Conservation (phyloP, 2,888 invertebrate genomes). For the Aphodius sticticus region DNA sequence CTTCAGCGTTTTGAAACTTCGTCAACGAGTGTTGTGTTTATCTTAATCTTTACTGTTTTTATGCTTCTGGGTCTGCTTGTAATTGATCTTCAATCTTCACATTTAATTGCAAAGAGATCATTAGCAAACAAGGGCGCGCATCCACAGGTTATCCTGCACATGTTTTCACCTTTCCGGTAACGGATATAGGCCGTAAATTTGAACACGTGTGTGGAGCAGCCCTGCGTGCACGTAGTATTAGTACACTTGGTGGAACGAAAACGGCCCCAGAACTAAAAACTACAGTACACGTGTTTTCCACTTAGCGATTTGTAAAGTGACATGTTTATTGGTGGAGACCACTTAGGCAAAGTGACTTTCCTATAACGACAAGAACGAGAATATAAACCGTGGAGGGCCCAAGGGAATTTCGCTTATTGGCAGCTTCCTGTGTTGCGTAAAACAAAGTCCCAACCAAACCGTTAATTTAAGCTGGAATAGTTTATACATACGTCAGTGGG, state of each 20-base stretch:
- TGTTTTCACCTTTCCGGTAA: constrained; percentile 4
- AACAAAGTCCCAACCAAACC: constrained; percentile 5
- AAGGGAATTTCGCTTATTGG: neutral
- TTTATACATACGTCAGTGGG: constrained; percentile 6
- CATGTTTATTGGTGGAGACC: constrained; percentile 25
- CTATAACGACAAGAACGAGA: constrained; percentile 21
- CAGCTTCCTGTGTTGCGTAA: constrained; percentile 17
- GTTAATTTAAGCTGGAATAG: neutral
- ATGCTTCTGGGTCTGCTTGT: too few relatives aligned
- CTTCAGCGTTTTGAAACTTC: too few relatives aligned
- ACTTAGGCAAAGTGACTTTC: constrained; percentile 25
- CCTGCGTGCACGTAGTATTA: neutral
- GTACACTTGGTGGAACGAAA: neutral
- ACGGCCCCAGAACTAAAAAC: constrained; percentile 4
- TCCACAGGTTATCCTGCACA: neutral
- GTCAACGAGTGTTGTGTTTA: too few relatives aligned
- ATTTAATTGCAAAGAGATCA: too few relatives aligned
- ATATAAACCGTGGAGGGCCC: constrained; percentile 9
- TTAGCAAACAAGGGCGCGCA: too few relatives aligned
- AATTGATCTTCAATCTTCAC: too few relatives aligned
- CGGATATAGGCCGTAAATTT: neutral
- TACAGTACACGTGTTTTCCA: constrained; percentile 20
- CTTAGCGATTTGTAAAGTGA: constrained; percentile 26
- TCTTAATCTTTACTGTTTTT: too few relatives aligned
- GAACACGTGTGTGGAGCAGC: neutral